phyloP scores from a whole-genome alignment of 2,113 vertebrate species.

The Tachysurus vachellii region DNA sequence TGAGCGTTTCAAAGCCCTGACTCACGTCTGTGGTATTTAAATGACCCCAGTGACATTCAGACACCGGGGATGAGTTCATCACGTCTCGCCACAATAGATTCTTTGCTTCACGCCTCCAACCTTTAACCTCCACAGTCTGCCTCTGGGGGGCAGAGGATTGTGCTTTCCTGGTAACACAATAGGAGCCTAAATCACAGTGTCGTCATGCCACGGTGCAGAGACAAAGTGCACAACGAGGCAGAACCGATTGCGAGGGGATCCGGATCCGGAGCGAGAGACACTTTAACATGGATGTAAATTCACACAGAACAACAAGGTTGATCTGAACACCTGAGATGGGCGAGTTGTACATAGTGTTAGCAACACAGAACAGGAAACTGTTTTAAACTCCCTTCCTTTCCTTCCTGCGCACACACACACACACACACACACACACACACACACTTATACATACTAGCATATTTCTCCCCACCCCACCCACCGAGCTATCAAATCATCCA shows the following conservation, averaged over 20 bases:
- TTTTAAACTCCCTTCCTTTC: conserved; percentile 18
- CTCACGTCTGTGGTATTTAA: neutral
- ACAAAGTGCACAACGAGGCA: neutral
- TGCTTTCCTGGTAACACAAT: conserved; percentile 29
- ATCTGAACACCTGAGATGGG: neutral
- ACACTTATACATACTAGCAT: neutral
- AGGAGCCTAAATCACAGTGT: conserved; percentile 17
- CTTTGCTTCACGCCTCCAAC: conserved; percentile 5
- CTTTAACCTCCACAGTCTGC: conserved; percentile 10
- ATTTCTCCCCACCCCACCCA: too few species aligned
- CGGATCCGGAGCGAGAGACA: neutral
- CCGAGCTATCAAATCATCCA: neutral
- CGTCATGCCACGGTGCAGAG: neutral
- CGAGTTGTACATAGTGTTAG: neutral
- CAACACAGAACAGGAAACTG: conserved; percentile 36
- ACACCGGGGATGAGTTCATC: conserved; percentile 2
- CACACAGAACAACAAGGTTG: neutral
- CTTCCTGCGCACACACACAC: neutral
- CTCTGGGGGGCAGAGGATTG: conserved; percentile 27
- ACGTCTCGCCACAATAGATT: conserved; percentile 24
- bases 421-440: neutral
- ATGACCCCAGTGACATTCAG: neutral
- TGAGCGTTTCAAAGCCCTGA: neutral
- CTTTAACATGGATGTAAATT: neutral
- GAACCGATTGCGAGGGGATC: neutral